Evolutionary conservation across 1,140 invertebrate genomes (phyloP).

Genomic region (Rhyzopertha dominica): DNA sequence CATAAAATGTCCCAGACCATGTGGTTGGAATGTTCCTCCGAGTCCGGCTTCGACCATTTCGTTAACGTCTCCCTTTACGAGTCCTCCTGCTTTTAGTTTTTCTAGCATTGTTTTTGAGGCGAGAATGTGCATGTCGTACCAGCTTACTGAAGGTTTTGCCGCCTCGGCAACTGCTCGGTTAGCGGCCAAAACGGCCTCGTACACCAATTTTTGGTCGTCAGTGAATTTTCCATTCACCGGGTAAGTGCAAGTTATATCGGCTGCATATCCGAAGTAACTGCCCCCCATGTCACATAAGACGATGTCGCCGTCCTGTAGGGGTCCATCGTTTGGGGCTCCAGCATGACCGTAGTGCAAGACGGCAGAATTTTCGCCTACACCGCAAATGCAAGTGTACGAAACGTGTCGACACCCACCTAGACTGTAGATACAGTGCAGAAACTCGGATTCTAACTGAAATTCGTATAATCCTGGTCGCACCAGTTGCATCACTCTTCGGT

Average conservation of each 20-base stretch:
- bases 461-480: slow-evolving; percentile 75
- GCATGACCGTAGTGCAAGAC: slow-evolving; percentile 96
- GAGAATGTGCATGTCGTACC: slow-evolving; percentile 90
- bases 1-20: slow-evolving; percentile 92
- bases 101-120: slow-evolving; percentile 74
- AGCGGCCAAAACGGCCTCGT: slow-evolving; percentile 84
- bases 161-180: slow-evolving; percentile 75
- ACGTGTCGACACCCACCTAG: slow-evolving; percentile 78
- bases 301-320: slow-evolving; percentile 74
- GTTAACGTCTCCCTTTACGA: slow-evolving; percentile 77
- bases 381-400: slow-evolving; percentile 92
- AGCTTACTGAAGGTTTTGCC: slow-evolving; percentile 83
- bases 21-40: slow-evolving; percentile 87
- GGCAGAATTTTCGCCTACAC: slow-evolving; percentile 79
- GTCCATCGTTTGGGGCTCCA: slow-evolving; percentile 81
- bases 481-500: slow-evolving; percentile 55
- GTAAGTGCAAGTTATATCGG: slow-evolving; percentile 94
- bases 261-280: slow-evolving; percentile 92
- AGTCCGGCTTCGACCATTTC: slow-evolving; percentile 78
- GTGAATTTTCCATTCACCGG: slow-evolving; percentile 95
- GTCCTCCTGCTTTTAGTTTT: slow-evolving; percentile 67
- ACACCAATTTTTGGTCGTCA: slow-evolving; percentile 83
- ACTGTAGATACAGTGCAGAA: slow-evolving; percentile 76
- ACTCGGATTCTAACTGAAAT: slow-evolving; percentile 87
- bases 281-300: slow-evolving; percentile 96